Percentiles rank a stretch among this genome's conserved stretches.
phyloP scores from a whole-genome alignment of 2,888 invertebrate genomes.

The Limnephilus lunatus region DNA sequence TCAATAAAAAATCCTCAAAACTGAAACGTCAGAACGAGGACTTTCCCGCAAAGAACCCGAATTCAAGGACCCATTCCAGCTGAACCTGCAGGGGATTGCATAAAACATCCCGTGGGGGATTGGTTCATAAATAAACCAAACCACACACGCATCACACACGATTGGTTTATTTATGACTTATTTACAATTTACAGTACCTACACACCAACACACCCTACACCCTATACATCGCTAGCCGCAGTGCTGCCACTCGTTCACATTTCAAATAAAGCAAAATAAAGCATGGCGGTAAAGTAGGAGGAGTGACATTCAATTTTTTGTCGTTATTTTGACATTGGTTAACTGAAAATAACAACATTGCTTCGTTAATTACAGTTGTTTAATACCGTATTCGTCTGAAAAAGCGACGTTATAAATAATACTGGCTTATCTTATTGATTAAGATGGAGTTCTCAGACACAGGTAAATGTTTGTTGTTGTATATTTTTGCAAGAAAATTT shows the following conservation, averaged over 20 bases:
- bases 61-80: too few species aligned
- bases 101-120: too few species aligned
- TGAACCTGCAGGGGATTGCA: too few species aligned
- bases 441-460: conserved; percentile 36
- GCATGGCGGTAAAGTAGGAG: conserved; percentile 21
- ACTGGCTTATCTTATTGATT: neutral
- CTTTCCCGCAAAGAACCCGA: too few species aligned
- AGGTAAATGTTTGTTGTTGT: conserved; percentile 35
- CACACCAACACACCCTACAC: too few species aligned
- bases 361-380: neutral
- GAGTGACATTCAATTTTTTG: conserved; percentile 35
- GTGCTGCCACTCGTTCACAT: neutral
- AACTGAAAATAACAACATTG: neutral
- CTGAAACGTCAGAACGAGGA: too few species aligned
- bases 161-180: too few species aligned
- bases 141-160: too few species aligned
- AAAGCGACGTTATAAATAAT: neutral
- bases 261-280: conserved; percentile 3
- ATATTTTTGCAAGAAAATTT: neutral
- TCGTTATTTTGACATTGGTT: conserved; percentile 3
- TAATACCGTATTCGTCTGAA: neutral
- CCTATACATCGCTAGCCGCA: neutral
- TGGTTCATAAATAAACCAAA: too few species aligned
- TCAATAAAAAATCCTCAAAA: too few species aligned
- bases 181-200: too few species aligned